Conservation (phyloP, 2,797 vertebrate species). For the Eulemur rubriventer region DNA sequence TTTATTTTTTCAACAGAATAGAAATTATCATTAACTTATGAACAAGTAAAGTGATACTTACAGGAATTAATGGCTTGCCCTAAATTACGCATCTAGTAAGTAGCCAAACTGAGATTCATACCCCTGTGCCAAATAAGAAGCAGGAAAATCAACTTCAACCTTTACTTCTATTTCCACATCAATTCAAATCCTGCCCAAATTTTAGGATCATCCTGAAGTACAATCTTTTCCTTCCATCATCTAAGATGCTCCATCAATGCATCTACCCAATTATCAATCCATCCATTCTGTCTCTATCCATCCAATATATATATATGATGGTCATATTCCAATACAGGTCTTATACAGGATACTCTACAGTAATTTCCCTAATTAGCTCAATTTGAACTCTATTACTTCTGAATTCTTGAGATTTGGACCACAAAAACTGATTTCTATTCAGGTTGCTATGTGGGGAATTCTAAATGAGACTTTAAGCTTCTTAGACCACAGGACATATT, state of each 20-base stretch:
- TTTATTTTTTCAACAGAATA: neutral
- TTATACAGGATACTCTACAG: neutral
- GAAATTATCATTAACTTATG: neutral
- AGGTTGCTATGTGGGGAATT: neutral
- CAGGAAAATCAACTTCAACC: neutral
- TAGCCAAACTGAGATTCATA: neutral
- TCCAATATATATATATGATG: neutral
- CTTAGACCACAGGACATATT: neutral
- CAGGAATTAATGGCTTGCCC: neutral
- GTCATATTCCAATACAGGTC: neutral
- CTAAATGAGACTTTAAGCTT: neutral
- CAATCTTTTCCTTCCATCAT: neutral
- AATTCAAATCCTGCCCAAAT: neutral
- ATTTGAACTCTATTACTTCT: neutral
- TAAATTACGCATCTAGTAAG: neutral
- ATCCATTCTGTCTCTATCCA: neutral
- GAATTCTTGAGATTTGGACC: neutral
- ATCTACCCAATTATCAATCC: neutral
- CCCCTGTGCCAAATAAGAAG: neutral
- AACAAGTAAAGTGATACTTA: neutral
- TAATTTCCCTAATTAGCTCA: neutral
- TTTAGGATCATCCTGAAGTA: neutral
- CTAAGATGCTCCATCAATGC: neutral
- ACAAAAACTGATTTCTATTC: conserved; percentile 1
- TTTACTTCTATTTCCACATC: neutral